Conservation (phyloP, 1,140 invertebrate genomes). For the Odontomachus brunneus region DNA sequence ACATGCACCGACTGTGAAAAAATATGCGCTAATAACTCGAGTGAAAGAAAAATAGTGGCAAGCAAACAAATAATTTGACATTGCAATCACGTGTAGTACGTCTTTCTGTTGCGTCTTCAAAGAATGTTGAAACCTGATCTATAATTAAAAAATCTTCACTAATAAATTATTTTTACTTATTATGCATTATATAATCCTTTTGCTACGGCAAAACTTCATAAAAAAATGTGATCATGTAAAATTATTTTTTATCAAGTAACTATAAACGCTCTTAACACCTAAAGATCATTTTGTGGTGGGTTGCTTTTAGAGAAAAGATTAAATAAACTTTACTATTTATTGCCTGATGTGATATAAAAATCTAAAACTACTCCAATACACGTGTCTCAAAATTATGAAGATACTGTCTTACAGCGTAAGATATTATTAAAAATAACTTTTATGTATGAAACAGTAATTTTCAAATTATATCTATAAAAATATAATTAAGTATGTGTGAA, state of each 20-base stretch:
- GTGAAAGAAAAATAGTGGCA: conserved; percentile 53
- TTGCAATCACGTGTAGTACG: conserved; percentile 45
- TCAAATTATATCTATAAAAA: conserved; percentile 9
- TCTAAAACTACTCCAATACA: conserved; percentile 57
- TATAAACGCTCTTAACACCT: too few species aligned
- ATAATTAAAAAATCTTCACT: not conserved
- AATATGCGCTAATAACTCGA: conserved; percentile 57
- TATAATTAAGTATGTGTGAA: not conserved
- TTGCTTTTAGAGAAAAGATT: not conserved
- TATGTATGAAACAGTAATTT: not conserved
- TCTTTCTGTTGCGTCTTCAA: not conserved
- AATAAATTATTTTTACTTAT: conserved; percentile 28
- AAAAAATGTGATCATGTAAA: too few species aligned
- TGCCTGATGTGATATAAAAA: conserved; percentile 46
- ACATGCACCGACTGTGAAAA: conserved; percentile 71
- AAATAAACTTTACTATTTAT: conserved; percentile 4
- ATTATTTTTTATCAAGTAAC: too few species aligned
- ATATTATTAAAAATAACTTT: conserved; percentile 25
- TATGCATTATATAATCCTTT: not conserved
- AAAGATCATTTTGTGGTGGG: too few species aligned
- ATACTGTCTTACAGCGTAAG: not conserved
- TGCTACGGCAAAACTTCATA: too few species aligned
- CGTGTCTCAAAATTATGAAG: not conserved
- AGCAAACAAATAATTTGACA: conserved; percentile 66
- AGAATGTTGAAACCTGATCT: not conserved